A percentile compares a stretch with the other conserved stretches of the same genome.
These are phyloP conservation scores for Achlya flavicornis DNA, from an alignment of 2,888 invertebrate genomes.

Conservation along the genomic window DNA sequence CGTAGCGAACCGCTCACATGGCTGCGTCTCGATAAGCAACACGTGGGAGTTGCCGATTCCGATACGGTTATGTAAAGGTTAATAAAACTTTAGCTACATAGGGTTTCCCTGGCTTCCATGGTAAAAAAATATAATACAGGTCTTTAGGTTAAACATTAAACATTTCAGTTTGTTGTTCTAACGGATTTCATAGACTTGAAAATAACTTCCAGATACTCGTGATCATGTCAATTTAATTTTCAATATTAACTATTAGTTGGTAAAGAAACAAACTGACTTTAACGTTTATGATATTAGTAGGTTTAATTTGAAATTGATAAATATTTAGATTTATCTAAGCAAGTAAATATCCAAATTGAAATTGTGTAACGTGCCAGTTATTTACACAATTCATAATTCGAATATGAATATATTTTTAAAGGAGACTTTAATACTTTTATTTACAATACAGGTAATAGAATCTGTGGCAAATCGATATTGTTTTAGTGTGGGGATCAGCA, in stretches of 20 bases:
- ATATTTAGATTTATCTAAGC: too few species aligned
- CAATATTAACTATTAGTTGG: too few species aligned
- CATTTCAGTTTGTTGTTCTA: not conserved
- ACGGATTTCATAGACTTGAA: too few species aligned
- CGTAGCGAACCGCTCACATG: slow-evolving; percentile 70
- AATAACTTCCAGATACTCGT: too few species aligned
- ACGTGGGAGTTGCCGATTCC: slow-evolving; percentile 54
- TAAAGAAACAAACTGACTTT: too few species aligned
- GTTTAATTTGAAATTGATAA: too few species aligned
- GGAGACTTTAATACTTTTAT: not conserved
- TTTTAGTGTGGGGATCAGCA: too few species aligned
- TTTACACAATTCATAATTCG: not conserved
- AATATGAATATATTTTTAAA: not conserved
- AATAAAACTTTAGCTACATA: not conserved
- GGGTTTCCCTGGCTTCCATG: not conserved
- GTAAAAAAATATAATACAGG: too few species aligned
- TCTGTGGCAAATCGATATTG: too few species aligned
- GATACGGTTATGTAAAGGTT: slow-evolving; percentile 44
- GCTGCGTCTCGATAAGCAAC: slow-evolving; percentile 61
- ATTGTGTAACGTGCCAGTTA: not conserved
- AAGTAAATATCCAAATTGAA: not conserved
- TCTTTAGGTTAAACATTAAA: not conserved
- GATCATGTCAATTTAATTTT: too few species aligned
- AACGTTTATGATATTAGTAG: too few species aligned
- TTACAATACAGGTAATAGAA: not conserved